A percentile compares a stretch with the other conserved stretches of the same genome.
Conservation (phyloP, 1,140 invertebrate genomes). For the Nymphalis io region DNA sequence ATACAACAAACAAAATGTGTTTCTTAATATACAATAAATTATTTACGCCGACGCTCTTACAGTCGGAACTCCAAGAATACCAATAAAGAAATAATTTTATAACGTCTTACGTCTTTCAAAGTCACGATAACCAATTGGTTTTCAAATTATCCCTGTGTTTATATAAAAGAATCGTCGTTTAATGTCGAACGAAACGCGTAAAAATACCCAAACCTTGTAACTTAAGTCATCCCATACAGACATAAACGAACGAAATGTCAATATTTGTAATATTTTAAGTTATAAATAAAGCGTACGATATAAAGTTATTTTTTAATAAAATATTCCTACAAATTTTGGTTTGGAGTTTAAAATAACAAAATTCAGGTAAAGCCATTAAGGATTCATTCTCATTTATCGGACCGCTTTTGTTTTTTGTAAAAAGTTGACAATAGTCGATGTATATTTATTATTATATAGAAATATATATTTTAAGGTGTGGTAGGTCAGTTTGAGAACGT, state of each 20-base stretch:
- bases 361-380: conserved; percentile 25
- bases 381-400: conserved; percentile 12
- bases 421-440: conserved; percentile 6
- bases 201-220: background rate
- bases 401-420: conserved; percentile 1
- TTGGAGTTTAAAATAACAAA: conserved; percentile 17
- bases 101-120: conserved; percentile 6
- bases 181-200: background rate
- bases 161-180: background rate
- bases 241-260: conserved; percentile 33
- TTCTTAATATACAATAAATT: background rate
- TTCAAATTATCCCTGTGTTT: conserved; percentile 10
- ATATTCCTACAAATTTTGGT: background rate
- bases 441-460: conserved; percentile 9
- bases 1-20: too few relatives aligned
- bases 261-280: conserved; percentile 34
- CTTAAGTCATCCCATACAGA: conserved; percentile 14
- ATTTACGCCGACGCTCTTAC: background rate
- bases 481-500: conserved; percentile 17
- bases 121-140: conserved; percentile 19
- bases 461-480: conserved; percentile 15
- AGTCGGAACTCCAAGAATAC: background rate
- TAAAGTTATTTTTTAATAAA: background rate
- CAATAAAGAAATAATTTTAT: conserved; percentile 11
- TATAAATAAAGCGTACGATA: conserved; percentile 4